These are phyloP conservation scores for Sebastes nivosus DNA, from an alignment of 2,797 vertebrate species.

Conservation along the genomic window DNA sequence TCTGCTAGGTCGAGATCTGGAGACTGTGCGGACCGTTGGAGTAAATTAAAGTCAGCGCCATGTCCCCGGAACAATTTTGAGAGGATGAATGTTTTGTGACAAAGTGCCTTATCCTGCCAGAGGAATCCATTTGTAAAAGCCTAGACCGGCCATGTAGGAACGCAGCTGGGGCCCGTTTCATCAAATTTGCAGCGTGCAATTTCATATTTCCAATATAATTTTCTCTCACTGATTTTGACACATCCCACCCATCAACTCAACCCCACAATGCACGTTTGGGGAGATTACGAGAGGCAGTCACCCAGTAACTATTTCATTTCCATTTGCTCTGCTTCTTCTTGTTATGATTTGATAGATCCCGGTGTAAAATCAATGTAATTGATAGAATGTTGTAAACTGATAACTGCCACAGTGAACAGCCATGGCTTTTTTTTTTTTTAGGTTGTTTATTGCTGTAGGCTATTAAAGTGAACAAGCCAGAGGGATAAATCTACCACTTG, in stretches of 20 bases:
- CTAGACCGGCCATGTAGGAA: conserved; percentile 8
- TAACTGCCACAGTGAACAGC: background rate
- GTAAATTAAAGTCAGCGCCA: conserved; percentile 9
- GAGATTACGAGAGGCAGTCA: conserved; percentile 4
- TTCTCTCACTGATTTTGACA: conserved; percentile 23
- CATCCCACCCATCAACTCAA: conserved; percentile 12
- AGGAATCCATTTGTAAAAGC: conserved; percentile 31
- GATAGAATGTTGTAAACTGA: conserved; percentile 10
- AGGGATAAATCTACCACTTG: background rate
- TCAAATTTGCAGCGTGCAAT: conserved; percentile 26
- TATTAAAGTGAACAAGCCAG: background rate
- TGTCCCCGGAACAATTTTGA: conserved; percentile 12
- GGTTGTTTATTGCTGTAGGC: background rate
- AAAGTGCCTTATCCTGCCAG: conserved; percentile 11
- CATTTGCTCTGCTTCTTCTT: conserved; percentile 11
- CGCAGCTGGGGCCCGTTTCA: conserved; percentile 37
- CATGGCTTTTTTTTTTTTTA: background rate
- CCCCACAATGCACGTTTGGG: background rate
- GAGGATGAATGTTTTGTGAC: conserved; percentile 24
- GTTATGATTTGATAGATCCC: background rate
- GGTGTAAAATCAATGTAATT: conserved; percentile 6
- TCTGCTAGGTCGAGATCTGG: background rate
- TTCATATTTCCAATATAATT: conserved; percentile 18
- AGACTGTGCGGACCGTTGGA: background rate
- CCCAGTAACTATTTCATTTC: conserved; percentile 21